Percentiles rank a stretch among this genome's conserved stretches.
Conservation (phyloP, 2,888 invertebrate species). For the Volucella bombylans region DNA sequence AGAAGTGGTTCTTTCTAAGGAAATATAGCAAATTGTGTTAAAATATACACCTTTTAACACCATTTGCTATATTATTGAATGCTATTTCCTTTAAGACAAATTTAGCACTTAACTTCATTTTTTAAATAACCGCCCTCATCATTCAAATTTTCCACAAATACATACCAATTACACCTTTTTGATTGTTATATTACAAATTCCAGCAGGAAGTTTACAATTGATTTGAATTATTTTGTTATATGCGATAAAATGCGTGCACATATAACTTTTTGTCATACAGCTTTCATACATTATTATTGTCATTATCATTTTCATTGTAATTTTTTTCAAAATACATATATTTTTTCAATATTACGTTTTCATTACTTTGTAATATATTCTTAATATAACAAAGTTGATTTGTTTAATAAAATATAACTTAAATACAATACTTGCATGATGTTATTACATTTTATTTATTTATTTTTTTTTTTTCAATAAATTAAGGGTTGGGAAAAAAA, state of each 20-base stretch:
- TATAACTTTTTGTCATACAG: not conserved
- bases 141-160: too few species aligned
- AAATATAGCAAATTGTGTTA: constrained; percentile 47
- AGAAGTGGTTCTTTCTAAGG: constrained; percentile 27
- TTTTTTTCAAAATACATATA: constrained; percentile 45
- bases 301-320: constrained; percentile 52
- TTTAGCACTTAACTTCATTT: not conserved
- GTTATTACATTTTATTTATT: constrained; percentile 39
- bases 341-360: constrained; percentile 64
- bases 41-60: too few species aligned
- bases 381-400: constrained; percentile 61
- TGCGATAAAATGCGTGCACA: too few species aligned
- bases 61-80: too few species aligned
- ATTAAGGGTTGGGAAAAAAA: not conserved
- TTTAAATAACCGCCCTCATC: too few species aligned
- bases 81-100: constrained; percentile 37
- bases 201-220: too few species aligned
- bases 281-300: constrained; percentile 34
- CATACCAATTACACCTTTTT: too few species aligned
- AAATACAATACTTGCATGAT: constrained; percentile 45
- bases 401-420: constrained; percentile 67
- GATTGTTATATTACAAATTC: too few species aligned
- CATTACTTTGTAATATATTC: constrained; percentile 71
- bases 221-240: too few species aligned
- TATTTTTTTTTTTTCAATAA: not conserved